phyloP scores from a whole-genome alignment of 2,888 invertebrate genomes.

The Corbicula japonica region DNA sequence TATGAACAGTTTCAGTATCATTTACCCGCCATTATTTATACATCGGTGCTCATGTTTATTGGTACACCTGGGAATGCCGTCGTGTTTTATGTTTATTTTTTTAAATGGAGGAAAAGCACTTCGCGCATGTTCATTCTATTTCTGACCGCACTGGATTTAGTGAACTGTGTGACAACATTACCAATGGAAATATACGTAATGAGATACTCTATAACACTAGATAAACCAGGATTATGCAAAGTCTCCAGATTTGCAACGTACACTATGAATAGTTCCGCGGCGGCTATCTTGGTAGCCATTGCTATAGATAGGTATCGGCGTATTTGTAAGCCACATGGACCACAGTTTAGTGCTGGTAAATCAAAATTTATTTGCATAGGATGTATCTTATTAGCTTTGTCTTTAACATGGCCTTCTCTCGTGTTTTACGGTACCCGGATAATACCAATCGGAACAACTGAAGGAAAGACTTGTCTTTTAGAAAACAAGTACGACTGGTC shows the following conservation, averaged over 20 bases:
- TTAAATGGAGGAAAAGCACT: conserved; percentile 63
- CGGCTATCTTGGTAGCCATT: conserved; percentile 66
- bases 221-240: conserved; percentile 61
- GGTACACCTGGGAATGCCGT: conserved; percentile 68
- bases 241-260: conserved; percentile 67
- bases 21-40: conserved; percentile 62
- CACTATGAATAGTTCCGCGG: conserved; percentile 67
- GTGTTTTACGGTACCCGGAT: conserved; percentile 69
- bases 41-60: conserved; percentile 61
- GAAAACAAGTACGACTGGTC: conserved; percentile 49
- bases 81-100: conserved; percentile 66
- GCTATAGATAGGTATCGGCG: conserved; percentile 70
- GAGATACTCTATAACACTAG: conserved; percentile 52
- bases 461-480: conserved; percentile 50
- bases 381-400: conserved; percentile 40
- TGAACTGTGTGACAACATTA: conserved; percentile 67
- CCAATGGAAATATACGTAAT: conserved; percentile 68
- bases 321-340: conserved; percentile 67
- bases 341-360: conserved; percentile 57
- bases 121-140: no score
- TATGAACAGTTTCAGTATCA: conserved; percentile 15
- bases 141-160: conserved; percentile 63
- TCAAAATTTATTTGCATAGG: conserved; percentile 65
- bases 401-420: conserved; percentile 65
- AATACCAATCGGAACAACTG: conserved; percentile 9